Evolutionary conservation across 2,888 invertebrate species (phyloP), one percentile per base, ranked within the genome.

Genomic region (Lacanobia wlatinum): DNA sequence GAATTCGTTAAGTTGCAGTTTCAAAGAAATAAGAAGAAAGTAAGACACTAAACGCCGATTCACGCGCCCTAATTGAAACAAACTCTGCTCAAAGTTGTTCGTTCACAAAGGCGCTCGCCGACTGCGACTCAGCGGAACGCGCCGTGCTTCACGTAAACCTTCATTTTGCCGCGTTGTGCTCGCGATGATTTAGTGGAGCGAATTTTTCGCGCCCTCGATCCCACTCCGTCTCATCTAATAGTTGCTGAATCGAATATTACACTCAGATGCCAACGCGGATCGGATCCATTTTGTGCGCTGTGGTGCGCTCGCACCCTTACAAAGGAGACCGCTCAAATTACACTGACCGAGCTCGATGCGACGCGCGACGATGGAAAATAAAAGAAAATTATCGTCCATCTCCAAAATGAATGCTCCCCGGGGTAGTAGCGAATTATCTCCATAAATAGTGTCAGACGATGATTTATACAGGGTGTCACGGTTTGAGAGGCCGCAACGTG

Each of bases 1-100:
- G 77, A 84, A 87, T 83, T 80, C 78, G 64, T 83, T 59, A 82
- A 80, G 80, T 82, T 87, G 79, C 87, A 86, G 78, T 87, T 86
- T 78, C 71, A 81, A 88, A 86, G 87, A 87, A 87, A 73, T 68
- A 80, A 84, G 77, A 87, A 85, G 77, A 81, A 78, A 81, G 76
- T 80, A 73, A 76, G 78, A 85, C 88, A 88, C 87, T 89, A 89
- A 91, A 87, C 87, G 87, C 83, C 89, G 88, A 90, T 88, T 88
- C 89, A 89, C 88, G 90, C 87, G 88, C 87, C 87, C 87, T 91
- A 91, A 92, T 92, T 92, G 92, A 88, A 89, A 89, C 89, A 90
- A 91, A 89, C 89, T 88, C 84, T 61, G 86, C 80, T 78, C 83
- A 71, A 84, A 88, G 86, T 88, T 84, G 70, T 78, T 77, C 80